Evolutionary conservation across 2,797 vertebrate species (phyloP).

Genomic region (Tapirus indicus): DNA sequence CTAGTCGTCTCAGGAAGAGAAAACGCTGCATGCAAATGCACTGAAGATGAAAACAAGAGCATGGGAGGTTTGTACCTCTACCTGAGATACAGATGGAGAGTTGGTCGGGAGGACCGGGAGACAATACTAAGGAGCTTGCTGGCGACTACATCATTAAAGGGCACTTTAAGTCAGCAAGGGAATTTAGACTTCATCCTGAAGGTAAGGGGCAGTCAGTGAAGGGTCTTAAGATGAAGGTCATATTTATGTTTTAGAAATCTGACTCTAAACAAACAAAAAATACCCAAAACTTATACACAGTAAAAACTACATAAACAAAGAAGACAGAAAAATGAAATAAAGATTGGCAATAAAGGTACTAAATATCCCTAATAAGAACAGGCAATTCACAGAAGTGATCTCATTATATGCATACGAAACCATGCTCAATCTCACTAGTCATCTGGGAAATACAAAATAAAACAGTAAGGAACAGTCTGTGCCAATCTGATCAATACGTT

Average conservation of each 20-base stretch:
- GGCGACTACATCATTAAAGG: background rate
- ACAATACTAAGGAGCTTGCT: background rate
- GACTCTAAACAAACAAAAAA: background rate
- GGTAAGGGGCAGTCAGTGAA: background rate
- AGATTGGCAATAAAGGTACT: background rate
- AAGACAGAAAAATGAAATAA: background rate
- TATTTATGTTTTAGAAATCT: conserved; percentile 8
- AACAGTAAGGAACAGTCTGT: background rate
- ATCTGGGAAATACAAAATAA: conserved; percentile 19
- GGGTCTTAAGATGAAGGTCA: background rate
- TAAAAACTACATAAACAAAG: background rate
- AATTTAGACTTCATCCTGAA: background rate
- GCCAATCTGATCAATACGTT: background rate
- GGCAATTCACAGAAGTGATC: background rate
- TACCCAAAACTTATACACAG: background rate
- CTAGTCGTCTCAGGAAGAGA: background rate
- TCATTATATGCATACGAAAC: background rate
- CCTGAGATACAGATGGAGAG: background rate
- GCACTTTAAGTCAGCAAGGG: background rate
- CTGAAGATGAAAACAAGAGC: background rate
- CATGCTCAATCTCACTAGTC: background rate
- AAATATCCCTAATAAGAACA: background rate
- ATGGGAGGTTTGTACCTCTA: background rate
- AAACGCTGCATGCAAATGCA: background rate
- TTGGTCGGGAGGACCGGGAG: background rate